Percentiles rank a stretch among this genome's conserved stretches.
Evolutionary conservation across 2,113 vertebrate species (phyloP).

Genomic region (Psittacula cyanocephala): DNA sequence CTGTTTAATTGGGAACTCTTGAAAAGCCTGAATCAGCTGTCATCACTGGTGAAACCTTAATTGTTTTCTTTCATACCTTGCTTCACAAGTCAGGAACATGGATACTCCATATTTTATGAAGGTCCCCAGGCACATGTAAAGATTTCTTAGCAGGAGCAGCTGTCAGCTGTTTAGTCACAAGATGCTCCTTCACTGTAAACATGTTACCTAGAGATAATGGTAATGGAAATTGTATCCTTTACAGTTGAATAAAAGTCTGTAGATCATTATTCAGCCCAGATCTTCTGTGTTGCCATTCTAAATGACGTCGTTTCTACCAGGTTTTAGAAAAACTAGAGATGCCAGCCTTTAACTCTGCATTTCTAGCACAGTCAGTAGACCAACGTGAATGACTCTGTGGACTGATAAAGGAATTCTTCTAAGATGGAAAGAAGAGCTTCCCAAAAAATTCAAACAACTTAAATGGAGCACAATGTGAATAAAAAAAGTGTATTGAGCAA

Average conservation of each 20-base stretch:
- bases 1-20: constrained; percentile 27
- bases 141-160: constrained; percentile 62
- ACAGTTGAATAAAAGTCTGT: neutral
- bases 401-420: neutral
- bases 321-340: neutral
- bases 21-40: constrained; percentile 48
- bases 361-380: neutral
- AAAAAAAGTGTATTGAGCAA: neutral
- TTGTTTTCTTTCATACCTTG: constrained; percentile 60
- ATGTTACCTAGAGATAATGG: constrained; percentile 50
- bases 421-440: neutral
- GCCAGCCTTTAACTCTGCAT: neutral
- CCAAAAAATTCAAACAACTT: neutral
- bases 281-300: neutral
- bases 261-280: neutral
- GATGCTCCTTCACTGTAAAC: constrained; percentile 46
- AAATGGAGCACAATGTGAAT: neutral
- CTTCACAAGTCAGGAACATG: constrained; percentile 57
- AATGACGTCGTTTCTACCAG: neutral
- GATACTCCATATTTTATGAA: constrained; percentile 22
- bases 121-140: constrained; percentile 48
- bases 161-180: constrained; percentile 72
- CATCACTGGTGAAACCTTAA: constrained; percentile 10
- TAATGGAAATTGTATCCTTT: constrained; percentile 29
- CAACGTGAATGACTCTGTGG: neutral